Base-by-base conservation (phyloP, 2,888 invertebrate genomes). In the Synanthedon tipuliformis region DNA sequence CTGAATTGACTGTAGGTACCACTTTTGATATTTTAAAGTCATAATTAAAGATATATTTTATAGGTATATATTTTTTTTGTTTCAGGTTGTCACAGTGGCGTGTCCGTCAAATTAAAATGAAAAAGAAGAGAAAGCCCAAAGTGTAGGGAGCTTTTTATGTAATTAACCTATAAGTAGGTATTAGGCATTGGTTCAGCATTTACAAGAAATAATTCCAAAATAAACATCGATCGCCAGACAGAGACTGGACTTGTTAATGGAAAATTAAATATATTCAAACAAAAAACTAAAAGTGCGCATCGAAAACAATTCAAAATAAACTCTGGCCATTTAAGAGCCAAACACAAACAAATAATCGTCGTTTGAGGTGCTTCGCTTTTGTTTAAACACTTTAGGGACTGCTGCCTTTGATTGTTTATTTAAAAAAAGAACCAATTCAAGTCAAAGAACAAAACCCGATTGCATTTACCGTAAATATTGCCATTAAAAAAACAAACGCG, bases 71-170 rank as follows among this genome's bases (percentile, higher is more conserved):
- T n/a, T n/a, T n/a, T 54, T 60, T 55, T 75, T 79, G 61, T 77
- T 85, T 5, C 83, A 85, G 85, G 69, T 76, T 60, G 56, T 57
- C n/a, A 55, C 18, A 16, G 40, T 4, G 55, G 58, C 49, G 53
- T 54, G 52, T 51, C 51, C 52, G 55, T 49, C 16, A 18, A 58
- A 69, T 56, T 75, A 84, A 77, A 78, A 86, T 84, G 86, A 82
- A 75, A 83, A 86, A 86, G 69, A 85, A 81, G 80, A 83, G 85
- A 79, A 86, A 84, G 80, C 64, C 67, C 57, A 66, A 15, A n/a
- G n/a, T 18, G 12, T 49, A 60, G 55, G 41, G 59, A 64, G 3
- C 34, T 34, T 34, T 34, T 34, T 34, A 34, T 8, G 2, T 34
- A 34, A 34, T 5, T 34, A 34, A 34, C 34, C 34, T 34, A 34